Evolutionary conservation across 92 coral and sea anemone species (phyloP).

Genomic region (Epizoanthus scotinus): DNA sequence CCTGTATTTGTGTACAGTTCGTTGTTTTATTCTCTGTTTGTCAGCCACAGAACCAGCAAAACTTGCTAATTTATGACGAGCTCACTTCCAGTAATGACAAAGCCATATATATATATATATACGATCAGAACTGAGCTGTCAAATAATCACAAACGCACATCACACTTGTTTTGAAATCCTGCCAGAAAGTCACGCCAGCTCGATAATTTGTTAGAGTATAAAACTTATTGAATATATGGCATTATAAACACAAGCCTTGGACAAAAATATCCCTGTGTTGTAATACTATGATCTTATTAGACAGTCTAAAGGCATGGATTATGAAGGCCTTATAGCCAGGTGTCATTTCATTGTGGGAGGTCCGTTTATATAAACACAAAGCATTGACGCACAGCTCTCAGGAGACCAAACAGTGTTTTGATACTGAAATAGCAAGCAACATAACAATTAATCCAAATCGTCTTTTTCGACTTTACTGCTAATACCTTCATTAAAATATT

Average conservation of each 20-base stretch:
- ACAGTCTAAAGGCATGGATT: constrained; percentile 15
- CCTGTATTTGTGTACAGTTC: too few relatives aligned
- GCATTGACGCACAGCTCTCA: background rate
- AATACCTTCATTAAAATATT: too few relatives aligned
- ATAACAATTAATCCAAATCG: background rate
- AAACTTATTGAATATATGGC: background rate
- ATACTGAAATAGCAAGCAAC: background rate
- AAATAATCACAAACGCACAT: too few relatives aligned
- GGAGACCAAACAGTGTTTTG: background rate
- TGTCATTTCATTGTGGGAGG: constrained; percentile 33
- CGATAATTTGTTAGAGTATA: background rate
- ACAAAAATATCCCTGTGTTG: constrained; percentile 4
- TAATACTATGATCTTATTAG: background rate
- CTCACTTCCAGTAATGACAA: too few relatives aligned
- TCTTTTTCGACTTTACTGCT: background rate
- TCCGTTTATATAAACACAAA: background rate
- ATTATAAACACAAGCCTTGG: background rate
- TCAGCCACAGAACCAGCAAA: too few relatives aligned
- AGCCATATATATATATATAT: too few relatives aligned
- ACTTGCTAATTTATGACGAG: too few relatives aligned
- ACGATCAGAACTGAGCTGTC: too few relatives aligned
- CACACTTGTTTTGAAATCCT: too few relatives aligned
- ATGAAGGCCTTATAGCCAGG: background rate
- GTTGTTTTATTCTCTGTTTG: too few relatives aligned
- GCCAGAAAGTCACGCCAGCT: background rate